Base-by-base conservation (phyloP, 2,113 vertebrate species). In the Eulacestoma nigropectus region DNA sequence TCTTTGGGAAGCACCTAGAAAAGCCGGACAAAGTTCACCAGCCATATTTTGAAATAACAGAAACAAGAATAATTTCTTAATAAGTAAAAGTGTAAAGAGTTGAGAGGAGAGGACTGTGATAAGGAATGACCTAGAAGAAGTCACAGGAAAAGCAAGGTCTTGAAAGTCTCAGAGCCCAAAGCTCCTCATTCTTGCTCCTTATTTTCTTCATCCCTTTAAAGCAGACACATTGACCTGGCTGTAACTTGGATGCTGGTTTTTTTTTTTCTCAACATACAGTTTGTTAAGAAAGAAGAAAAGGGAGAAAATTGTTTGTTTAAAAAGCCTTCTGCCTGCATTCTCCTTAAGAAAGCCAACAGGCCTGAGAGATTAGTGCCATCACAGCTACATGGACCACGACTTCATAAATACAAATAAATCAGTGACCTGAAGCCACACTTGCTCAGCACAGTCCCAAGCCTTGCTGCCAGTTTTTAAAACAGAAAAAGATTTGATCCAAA, bases 401-500 rank as follows among this genome's bases (percentile, higher is more conserved):
- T 65, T 91, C 73, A 62, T 33, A 87, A 85, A 85, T 78, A n/a
- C 62, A 93, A 75, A 76, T 46, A 86, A 55, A 85, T 62, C 50
- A 11, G 47, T 72, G 78, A 90, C 83, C 68, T 64, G 73, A 63
- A 91, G 84, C 53, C 80, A 67, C 9, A 5, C n/a, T 73, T 65
- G 39, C 60, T 90, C 76, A 93, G 62, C 57, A 57, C n/a, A 86
- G 89, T 80, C 41, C 46, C 26, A 75, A 70, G 72, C 77, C 41
- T 63, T 46, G 56, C 78, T 94, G 90, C 84, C 95, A 91, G 68
- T n/a, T 92, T 94, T 91, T 82, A 44, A 85, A 94, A 65, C 50
- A 72, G 81, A 84, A 89, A 76, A 93, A 86, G 11, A 76, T 62
- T 55, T 52, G 74, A 95, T 89, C 85, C 93, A 90, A 93, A 93